Conservation (phyloP, 2,888 invertebrate species). For the Xestia xanthographa region DNA sequence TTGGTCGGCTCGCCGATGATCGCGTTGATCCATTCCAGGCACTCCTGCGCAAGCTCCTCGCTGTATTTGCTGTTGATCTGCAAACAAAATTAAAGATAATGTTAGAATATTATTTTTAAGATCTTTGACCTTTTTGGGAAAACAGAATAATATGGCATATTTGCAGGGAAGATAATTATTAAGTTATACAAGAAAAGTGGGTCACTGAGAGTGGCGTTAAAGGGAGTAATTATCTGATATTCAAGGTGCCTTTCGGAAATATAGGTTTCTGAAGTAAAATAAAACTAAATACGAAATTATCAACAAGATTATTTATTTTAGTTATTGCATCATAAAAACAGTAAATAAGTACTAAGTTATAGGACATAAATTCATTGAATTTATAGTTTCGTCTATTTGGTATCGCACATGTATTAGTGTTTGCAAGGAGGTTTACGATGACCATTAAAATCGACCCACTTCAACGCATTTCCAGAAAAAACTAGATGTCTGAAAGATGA, state of each 20-base stretch:
- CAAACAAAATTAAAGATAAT: conserved; percentile 73
- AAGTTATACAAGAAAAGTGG: not conserved
- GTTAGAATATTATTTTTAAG: not conserved
- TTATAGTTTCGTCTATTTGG: conserved; percentile 21
- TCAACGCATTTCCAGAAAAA: conserved; percentile 20
- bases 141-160: not conserved
- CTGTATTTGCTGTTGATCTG: conserved; percentile 99
- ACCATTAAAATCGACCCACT: conserved; percentile 47
- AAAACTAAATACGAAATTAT: no score
- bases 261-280: not conserved
- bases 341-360: not conserved
- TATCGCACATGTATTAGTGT: conserved; percentile 27
- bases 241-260: conserved; percentile 1
- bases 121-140: not conserved
- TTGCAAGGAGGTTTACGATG: conserved; percentile 44
- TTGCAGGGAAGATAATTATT: no score
- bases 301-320: no score
- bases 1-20: conserved; percentile 96
- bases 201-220: not conserved
- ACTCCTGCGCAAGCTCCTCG: conserved; percentile 97
- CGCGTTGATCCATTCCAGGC: conserved; percentile 97
- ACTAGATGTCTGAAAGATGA: conserved; percentile 1
- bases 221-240: not conserved
- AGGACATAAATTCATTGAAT: conserved; percentile 20
- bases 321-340: not conserved